Evolutionary conservation across 2,113 vertebrate genomes (phyloP).

Genomic region (Tragelaphus imberbis): DNA sequence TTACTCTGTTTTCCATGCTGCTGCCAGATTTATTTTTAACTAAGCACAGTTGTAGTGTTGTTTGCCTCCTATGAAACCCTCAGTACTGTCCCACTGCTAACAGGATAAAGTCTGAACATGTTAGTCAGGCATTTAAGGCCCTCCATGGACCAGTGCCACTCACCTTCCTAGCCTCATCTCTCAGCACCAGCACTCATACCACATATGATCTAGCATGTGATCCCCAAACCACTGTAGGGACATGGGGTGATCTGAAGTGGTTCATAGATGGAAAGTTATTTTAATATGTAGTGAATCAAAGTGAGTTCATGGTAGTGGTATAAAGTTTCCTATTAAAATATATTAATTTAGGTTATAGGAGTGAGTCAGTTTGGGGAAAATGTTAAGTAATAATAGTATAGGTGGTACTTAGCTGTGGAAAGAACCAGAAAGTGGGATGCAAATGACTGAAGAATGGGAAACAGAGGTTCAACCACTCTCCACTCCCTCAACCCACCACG

Average conservation of each 20-base stretch:
- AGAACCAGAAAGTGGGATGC: background rate
- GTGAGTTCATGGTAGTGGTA: background rate
- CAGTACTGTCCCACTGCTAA: background rate
- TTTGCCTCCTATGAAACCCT: background rate
- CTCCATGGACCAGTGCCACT: background rate
- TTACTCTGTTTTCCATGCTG: background rate
- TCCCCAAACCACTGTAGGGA: background rate
- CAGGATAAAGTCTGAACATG: background rate
- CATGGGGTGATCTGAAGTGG: background rate
- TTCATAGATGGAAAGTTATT: background rate
- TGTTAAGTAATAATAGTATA: background rate
- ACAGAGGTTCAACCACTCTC: background rate
- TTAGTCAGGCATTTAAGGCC: background rate
- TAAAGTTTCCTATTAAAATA: constrained; percentile 25
- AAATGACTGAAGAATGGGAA: background rate
- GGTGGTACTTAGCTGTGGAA: background rate
- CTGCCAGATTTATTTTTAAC: background rate
- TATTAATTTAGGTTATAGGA: background rate
- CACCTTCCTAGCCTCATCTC: background rate
- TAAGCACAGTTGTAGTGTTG: background rate
- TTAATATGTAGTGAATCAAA: background rate
- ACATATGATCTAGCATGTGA: background rate
- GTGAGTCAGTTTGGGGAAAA: background rate
- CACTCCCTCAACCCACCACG: background rate
- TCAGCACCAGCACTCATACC: background rate